phyloP scores from a whole-genome alignment of 2,113 vertebrate species.

The Limnothrissa miodon region DNA sequence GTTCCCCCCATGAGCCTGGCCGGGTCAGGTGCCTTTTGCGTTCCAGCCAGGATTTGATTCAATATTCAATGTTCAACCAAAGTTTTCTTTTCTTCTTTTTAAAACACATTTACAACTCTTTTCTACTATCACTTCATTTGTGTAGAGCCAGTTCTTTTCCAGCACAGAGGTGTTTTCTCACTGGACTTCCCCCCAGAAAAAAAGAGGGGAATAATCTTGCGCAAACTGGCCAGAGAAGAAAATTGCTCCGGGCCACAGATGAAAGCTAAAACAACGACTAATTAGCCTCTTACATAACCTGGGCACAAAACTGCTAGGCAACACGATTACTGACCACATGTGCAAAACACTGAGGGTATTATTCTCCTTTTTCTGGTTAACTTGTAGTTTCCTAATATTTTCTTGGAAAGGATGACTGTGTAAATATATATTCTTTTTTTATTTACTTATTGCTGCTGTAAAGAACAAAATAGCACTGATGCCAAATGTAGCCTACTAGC shows the following conservation, averaged over 20 bases:
- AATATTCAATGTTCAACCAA: neutral
- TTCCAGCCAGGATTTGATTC: constrained; percentile 3
- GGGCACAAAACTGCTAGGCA: neutral
- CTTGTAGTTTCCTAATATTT: neutral
- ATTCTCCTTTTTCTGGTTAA: neutral
- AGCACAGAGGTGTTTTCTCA: neutral
- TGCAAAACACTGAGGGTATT: neutral
- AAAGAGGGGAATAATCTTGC: neutral
- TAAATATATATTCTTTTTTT: no score
- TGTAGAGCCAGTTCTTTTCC: neutral
- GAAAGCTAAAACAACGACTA: constrained; percentile 14
- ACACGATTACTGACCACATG: constrained; percentile 5
- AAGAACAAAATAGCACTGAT: neutral
- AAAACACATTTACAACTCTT: neutral
- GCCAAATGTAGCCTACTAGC: neutral
- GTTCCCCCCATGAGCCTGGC: neutral
- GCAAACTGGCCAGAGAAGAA: neutral
- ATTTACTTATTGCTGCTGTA: neutral
- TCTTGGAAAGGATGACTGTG: neutral
- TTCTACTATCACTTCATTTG: neutral
- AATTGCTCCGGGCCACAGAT: neutral
- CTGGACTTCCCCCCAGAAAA: neutral
- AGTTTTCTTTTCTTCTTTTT: neutral
- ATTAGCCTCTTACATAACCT: constrained; percentile 15
- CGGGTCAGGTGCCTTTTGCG: neutral